Evolutionary conservation across 2,113 vertebrate genomes (phyloP).

Genomic region (Pica pica): DNA sequence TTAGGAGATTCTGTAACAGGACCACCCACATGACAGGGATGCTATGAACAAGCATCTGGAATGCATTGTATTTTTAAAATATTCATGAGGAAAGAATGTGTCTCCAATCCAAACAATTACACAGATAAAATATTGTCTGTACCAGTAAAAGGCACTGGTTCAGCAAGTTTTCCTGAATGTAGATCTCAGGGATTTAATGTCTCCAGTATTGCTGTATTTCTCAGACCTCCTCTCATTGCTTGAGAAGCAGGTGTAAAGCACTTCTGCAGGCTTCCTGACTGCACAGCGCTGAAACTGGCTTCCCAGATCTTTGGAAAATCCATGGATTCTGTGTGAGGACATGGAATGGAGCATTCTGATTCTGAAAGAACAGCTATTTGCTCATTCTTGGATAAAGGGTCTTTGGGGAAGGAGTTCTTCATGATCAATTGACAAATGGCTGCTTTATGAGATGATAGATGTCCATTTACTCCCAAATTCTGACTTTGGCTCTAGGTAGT

Average conservation of each 20-base stretch:
- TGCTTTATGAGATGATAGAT: neutral
- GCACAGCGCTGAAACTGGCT: neutral
- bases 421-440: neutral
- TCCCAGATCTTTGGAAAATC: neutral
- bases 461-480: neutral
- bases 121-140: neutral
- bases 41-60: neutral
- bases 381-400: neutral
- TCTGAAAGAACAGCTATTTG: neutral
- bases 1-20: neutral
- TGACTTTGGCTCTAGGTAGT: neutral
- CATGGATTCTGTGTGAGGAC: accelerated
- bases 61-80: neutral
- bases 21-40: neutral
- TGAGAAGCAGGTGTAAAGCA: neutral
- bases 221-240: neutral
- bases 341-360: neutral
- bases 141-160: neutral
- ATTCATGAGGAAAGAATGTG: neutral
- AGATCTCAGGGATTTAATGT: neutral
- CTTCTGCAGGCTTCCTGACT: neutral
- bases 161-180: neutral
- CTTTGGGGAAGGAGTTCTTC: neutral
- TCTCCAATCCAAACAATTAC: neutral
- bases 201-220: neutral